Base-by-base conservation (phyloP, 2,797 vertebrate genomes). In the Cynopterus sphinx region DNA sequence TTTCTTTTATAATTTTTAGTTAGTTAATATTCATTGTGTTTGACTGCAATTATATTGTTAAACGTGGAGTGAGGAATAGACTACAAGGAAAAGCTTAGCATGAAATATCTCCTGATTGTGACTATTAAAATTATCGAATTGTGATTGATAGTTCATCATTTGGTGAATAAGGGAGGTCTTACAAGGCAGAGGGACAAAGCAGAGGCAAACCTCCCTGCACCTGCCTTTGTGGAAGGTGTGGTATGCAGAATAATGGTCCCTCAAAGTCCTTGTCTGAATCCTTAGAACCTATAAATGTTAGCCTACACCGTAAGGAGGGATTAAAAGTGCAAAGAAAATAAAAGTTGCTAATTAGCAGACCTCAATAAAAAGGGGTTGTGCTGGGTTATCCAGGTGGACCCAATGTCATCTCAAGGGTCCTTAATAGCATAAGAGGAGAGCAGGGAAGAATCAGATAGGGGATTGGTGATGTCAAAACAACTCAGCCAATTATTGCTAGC, bases 261-360 rank as follows among this genome's bases (percentile, higher is more conserved):
- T 77, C 61, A 59, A 63, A 67, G 41, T 39, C 65, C 5, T 17
- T 17, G 24, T 87, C 33, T 43, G 36, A 83, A 73, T 92, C 21
- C 51, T 86, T 7, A 82, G 81, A 78, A 21, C 12, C 49, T 87
- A 22, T 84, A 74, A 59, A 84, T 94, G 57, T 93, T 91, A 79
- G 21, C n/a, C 83, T 51, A 83, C 24, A 21, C 2, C 9, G 41
- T 46, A 88, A 95, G 28, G 36, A 41, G 17, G 28, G 5, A n/a
- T 68, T 26, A 63, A 82, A 70, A 17, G 24, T 86, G 33, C 28
- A 75, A 78, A 93, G 28, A 28, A 24, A 86, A 89, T 57, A 85
- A 21, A 33, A 39, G 31, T 89, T 91, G 65, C 55, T 77, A 73
- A 55, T 77, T 28, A 94, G 71, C 21, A 67, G 67, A 51, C 5